phyloP scores from a whole-genome alignment of 2,797 vertebrate species.

The Botia kubotai region DNA sequence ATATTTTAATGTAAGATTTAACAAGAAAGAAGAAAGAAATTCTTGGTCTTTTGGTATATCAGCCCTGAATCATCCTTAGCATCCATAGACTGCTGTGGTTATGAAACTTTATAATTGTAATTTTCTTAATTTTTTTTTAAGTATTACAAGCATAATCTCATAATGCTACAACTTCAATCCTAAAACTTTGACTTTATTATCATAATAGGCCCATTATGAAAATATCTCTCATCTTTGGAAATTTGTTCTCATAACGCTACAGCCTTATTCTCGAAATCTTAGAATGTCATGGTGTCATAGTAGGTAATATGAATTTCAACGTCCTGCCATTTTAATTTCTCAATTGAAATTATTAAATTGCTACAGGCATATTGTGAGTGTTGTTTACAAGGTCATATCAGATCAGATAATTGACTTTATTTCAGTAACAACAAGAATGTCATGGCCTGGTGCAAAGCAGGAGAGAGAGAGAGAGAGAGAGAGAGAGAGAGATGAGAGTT shows the following conservation, averaged over 20 bases:
- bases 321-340: neutral
- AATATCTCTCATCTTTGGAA: neutral
- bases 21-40: neutral
- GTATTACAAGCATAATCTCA: neutral
- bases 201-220: too few species aligned
- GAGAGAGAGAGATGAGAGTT: constrained; percentile 47
- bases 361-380: neutral
- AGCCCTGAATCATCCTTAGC: neutral
- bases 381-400: neutral
- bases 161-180: neutral
- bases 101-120: neutral
- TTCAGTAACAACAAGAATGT: neutral
- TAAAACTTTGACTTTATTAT: too few species aligned
- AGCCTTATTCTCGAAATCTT: neutral
- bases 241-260: neutral
- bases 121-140: neutral
- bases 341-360: neutral
- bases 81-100: neutral
- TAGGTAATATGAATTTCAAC: neutral
- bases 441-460: neutral
- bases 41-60: neutral
- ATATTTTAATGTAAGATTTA: neutral
- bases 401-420: neutral
- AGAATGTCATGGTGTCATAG: neutral
- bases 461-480: constrained; percentile 54